Evolutionary conservation across 2,113 vertebrate genomes (phyloP), one percentile per base, ranked within the genome.

Genomic region (Mohoua ochrocephala): DNA sequence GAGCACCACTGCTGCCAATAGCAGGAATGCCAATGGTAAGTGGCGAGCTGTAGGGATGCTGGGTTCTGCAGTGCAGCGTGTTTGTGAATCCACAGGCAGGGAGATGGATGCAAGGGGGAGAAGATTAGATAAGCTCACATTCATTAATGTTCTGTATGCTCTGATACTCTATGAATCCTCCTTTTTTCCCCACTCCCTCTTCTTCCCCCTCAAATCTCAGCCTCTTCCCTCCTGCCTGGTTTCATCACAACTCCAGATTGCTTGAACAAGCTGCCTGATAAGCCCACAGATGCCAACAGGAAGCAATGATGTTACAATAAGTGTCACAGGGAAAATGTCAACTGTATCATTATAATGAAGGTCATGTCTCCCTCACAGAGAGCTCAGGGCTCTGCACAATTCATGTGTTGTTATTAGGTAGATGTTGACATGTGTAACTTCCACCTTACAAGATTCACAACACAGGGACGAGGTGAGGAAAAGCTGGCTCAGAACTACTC

Each of bases 341-440:
- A 95, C 95, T 92, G 89, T 97, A 97, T 97, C 96, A 96, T 97
- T 97, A 97, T 97, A 97, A 97, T 97, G 97, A 98, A 97, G 96
- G 96, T 97, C 97, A 97, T 97, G 96, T 93, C 83, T 97, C 96
- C 89, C 93, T 97, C 97, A 96, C 89, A 68, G 93, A 94, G 92
- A 94, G 93, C 96, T 97, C 92, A 94, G 67, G 91, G 93, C 96
- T 97, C 84, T 80, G 84, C 91, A 96, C 96, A 97, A 97, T 94
- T 91, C 94, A 93, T 65, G 83, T 97, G 94, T 96, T 97, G 95
- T 96, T 97, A 90, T 96, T 96, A 97, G 92, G 95, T 86, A 94
- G 94, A 96, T 97, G 96, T 93, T 97, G 71, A 77, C 91, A 94
- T 31, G 50, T 95, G 54, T 96, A 96, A 93, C 28, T 93, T 73